phyloP scores from a whole-genome alignment of 2,113 vertebrate species.

The Ginglymostoma cirratum region DNA sequence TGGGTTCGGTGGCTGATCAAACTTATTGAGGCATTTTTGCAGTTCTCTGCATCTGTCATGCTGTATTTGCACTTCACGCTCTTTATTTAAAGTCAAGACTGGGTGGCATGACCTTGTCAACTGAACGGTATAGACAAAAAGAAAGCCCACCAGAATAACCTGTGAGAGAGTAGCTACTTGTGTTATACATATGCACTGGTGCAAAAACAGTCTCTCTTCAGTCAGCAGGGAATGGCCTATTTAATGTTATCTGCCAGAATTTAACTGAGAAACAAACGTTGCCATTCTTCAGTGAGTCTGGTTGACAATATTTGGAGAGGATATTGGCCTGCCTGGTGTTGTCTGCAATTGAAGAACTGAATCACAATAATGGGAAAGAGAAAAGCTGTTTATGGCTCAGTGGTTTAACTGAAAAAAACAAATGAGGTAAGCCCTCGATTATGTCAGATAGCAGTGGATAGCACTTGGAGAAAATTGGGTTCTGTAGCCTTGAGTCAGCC shows the following conservation, averaged over 20 bases:
- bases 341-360: neutral
- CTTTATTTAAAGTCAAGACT: neutral
- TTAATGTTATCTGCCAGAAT: neutral
- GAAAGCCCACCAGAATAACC: neutral
- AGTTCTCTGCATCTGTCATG: neutral
- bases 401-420: slow-evolving; percentile 15
- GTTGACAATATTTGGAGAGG: neutral
- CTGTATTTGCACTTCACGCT: neutral
- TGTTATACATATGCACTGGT: neutral
- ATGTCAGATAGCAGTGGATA: neutral
- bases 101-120: neutral
- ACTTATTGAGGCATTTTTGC: neutral
- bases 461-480: slow-evolving; percentile 17
- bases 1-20: neutral
- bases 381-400: neutral
- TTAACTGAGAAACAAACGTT: neutral
- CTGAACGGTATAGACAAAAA: neutral
- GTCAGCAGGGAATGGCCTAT: neutral
- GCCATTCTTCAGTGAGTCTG: neutral
- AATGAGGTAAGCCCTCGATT: neutral
- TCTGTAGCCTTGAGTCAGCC: neutral
- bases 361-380: neutral
- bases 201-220: neutral
- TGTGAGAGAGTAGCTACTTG: neutral
- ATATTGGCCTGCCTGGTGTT: neutral